These are phyloP conservation scores for Theonella swinhoei DNA, from an alignment of 37 sponge, comb jelly and placozoan species.

Conservation along the genomic window DNA sequence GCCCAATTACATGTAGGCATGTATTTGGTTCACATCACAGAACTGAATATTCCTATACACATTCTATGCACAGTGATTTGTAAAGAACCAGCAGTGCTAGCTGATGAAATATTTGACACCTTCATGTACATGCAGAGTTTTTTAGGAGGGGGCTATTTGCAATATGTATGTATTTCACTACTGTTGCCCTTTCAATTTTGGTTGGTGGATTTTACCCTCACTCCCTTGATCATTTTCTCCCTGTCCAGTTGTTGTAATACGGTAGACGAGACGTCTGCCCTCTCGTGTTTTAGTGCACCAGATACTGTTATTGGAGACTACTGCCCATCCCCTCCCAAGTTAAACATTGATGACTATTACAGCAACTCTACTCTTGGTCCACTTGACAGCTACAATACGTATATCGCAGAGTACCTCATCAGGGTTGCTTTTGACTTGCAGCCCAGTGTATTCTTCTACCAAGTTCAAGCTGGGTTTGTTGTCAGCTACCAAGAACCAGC, in stretches of 20 bases:
- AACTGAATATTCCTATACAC: no score
- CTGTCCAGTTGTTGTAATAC: not conserved
- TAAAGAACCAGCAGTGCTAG: no score
- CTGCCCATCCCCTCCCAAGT: slow-evolving; percentile 65
- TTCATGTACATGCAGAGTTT: no score
- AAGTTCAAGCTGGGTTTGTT: slow-evolving; percentile 48
- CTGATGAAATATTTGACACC: no score
- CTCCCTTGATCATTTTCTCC: no score
- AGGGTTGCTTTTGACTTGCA: not conserved
- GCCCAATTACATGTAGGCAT: no score
- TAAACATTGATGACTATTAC: not conserved
- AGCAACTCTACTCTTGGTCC: slow-evolving; percentile 9
- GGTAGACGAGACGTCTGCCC: not conserved
- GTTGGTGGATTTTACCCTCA: no score
- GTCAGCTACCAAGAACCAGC: slow-evolving; percentile 8
- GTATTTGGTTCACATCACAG: no score
- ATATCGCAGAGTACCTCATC: slow-evolving; percentile 66
- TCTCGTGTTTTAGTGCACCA: not conserved
- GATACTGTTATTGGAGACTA: not conserved
- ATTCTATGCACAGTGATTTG: no score
- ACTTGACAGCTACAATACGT: slow-evolving; percentile 37
- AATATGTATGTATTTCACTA: no score
- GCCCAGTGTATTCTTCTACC: slow-evolving; percentile 27
- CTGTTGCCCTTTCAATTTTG: no score
- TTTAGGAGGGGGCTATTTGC: no score